phyloP scores from a whole-genome alignment of 2,797 vertebrate species.

The Amblyraja radiata region DNA sequence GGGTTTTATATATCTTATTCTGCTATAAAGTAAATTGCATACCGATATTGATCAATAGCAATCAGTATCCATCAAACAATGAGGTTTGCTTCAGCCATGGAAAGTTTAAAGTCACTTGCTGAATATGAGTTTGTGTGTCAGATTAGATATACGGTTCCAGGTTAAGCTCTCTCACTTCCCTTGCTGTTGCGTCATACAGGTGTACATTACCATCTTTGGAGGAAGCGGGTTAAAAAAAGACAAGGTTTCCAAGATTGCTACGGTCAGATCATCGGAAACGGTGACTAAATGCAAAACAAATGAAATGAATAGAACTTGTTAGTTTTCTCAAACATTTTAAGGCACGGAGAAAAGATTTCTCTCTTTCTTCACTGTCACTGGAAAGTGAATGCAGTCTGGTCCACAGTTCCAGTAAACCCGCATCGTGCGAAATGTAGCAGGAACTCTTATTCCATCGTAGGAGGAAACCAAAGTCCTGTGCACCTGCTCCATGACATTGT shows the following conservation, averaged over 20 bases:
- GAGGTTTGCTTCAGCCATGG: background rate
- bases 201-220: background rate
- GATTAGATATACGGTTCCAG: background rate
- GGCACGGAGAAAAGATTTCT: background rate
- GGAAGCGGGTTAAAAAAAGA: background rate
- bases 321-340: background rate
- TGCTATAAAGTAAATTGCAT: background rate
- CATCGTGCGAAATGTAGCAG: conserved; percentile 11
- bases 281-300: conserved; percentile 15
- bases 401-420: conserved; percentile 26
- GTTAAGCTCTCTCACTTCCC: background rate
- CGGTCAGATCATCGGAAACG: conserved; percentile 13
- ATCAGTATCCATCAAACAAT: background rate
- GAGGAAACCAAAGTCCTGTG: background rate
- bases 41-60: background rate
- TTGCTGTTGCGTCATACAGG: background rate
- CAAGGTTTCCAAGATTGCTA: background rate
- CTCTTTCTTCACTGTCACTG: background rate
- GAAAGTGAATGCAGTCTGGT: background rate
- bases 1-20: background rate
- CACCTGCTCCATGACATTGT: background rate
- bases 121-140: background rate
- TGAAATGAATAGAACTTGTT: conserved; percentile 4
- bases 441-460: background rate
- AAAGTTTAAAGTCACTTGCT: background rate